These are phyloP conservation scores for Calephelis nemesis DNA, from an alignment of 1,140 invertebrate species.

Conservation along the genomic window DNA sequence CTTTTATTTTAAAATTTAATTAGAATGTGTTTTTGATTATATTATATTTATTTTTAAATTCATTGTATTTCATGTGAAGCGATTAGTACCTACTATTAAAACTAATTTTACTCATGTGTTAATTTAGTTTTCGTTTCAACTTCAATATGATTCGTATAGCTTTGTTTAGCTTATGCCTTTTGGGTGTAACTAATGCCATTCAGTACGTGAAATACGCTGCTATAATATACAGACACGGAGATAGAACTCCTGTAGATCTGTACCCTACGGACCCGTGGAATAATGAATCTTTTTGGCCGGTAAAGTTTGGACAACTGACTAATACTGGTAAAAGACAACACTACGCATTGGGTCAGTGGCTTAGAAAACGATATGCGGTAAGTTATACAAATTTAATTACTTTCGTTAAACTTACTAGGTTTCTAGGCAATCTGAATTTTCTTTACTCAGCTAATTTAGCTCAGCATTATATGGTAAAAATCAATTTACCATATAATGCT, in stretches of 20 bases:
- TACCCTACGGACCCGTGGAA: slow-evolving; percentile 90
- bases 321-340: slow-evolving; percentile 89
- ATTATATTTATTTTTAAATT: no score
- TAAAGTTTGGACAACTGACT: slow-evolving; percentile 89
- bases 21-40: no score
- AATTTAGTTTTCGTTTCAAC: no score
- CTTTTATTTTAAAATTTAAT: no score
- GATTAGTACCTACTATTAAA: no score
- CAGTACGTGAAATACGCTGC: slow-evolving; percentile 51
- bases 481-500: no score
- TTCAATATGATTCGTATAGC: not conserved
- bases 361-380: slow-evolving; percentile 85
- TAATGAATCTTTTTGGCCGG: slow-evolving; percentile 85
- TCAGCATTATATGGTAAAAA: no score
- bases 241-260: slow-evolving; percentile 86
- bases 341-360: slow-evolving; percentile 87
- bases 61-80: no score
- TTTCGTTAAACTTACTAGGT: not conserved
- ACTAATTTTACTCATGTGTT: no score
- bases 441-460: no score
- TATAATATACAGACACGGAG: slow-evolving; percentile 89
- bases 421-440: not conserved
- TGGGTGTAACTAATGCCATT: not conserved
- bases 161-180: not conserved
- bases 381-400: slow-evolving; percentile 27